phyloP scores from a whole-genome alignment of 2,113 vertebrate genomes.

The Stigmatopora argus region DNA sequence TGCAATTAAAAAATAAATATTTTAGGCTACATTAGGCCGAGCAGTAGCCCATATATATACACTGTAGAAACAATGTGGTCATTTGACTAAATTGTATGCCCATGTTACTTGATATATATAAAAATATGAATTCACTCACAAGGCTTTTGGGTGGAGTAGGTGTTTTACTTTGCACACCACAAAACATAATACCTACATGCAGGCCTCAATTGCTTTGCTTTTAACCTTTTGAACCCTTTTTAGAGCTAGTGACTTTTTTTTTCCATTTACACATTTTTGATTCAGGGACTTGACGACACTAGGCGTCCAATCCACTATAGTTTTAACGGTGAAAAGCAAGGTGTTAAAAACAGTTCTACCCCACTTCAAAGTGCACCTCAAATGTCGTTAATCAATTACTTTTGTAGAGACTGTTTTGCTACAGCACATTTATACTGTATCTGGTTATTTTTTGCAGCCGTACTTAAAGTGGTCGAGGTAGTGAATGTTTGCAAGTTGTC shows the following conservation, averaged over 20 bases:
- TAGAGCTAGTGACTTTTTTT: too few relatives aligned
- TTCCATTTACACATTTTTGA: too few relatives aligned
- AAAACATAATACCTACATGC: slow-evolving; percentile 18
- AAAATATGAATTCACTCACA: slow-evolving; percentile 4
- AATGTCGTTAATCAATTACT: neutral
- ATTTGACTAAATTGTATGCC: too few relatives aligned
- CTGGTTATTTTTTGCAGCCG: neutral
- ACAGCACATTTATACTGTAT: neutral
- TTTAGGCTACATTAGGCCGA: slow-evolving; percentile 7
- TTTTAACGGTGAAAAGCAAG: neutral
- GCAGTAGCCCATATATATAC: neutral
- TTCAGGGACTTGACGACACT: too few relatives aligned
- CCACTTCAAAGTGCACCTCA: neutral
- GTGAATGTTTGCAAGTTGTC: neutral
- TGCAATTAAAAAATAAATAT: slow-evolving; percentile 23
- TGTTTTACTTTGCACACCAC: slow-evolving; percentile 28
- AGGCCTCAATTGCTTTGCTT: neutral
- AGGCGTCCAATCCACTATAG: too few relatives aligned
- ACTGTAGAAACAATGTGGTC: neutral
- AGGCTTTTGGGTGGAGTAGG: slow-evolving; percentile 49
- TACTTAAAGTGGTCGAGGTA: neutral
- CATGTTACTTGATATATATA: neutral
- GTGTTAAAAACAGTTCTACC: neutral
- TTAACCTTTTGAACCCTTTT: neutral
- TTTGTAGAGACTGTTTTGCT: neutral